phyloP scores from a whole-genome alignment of 2,797 vertebrate species.

The Centropyge bicolor region DNA sequence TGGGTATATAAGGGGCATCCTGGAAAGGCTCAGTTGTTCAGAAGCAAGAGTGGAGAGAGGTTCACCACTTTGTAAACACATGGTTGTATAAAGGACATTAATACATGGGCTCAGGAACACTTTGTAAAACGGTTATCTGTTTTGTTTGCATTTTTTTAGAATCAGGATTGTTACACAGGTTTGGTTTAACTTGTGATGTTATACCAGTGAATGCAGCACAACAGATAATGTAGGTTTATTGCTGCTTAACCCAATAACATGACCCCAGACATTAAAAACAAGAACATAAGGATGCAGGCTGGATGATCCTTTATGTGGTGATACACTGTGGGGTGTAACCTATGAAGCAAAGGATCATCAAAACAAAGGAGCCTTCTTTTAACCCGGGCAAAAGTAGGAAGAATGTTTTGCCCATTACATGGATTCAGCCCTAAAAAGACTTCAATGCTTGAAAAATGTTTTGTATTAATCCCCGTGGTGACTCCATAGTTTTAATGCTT shows the following conservation, averaged over 20 bases:
- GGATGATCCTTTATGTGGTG: conserved; percentile 49
- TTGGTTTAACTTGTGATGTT: conserved; percentile 7
- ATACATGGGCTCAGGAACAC: too few species aligned
- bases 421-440: conserved; percentile 47
- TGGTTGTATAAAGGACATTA: too few species aligned
- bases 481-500: conserved; percentile 62
- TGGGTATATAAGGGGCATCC: too few species aligned
- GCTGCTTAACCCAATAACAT: neutral
- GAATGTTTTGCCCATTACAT: conserved; percentile 57
- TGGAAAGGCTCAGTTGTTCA: too few species aligned
- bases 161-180: neutral
- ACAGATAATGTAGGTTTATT: neutral
- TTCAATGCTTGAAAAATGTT: conserved; percentile 62
- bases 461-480: conserved; percentile 57
- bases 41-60: too few species aligned
- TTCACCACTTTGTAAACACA: too few species aligned
- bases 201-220: neutral
- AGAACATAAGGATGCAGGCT: conserved; percentile 25
- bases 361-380: conserved; percentile 53
- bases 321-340: conserved; percentile 54
- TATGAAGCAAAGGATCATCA: conserved; percentile 55
- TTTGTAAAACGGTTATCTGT: too few species aligned
- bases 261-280: conserved; percentile 44
- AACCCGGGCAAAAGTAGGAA: conserved; percentile 16
- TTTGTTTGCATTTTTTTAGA: too few species aligned